Percentiles rank a stretch among this genome's conserved stretches.
These are phyloP conservation scores for Sebastes cheni DNA, from an alignment of 2,797 vertebrate species.

Conservation along the genomic window DNA sequence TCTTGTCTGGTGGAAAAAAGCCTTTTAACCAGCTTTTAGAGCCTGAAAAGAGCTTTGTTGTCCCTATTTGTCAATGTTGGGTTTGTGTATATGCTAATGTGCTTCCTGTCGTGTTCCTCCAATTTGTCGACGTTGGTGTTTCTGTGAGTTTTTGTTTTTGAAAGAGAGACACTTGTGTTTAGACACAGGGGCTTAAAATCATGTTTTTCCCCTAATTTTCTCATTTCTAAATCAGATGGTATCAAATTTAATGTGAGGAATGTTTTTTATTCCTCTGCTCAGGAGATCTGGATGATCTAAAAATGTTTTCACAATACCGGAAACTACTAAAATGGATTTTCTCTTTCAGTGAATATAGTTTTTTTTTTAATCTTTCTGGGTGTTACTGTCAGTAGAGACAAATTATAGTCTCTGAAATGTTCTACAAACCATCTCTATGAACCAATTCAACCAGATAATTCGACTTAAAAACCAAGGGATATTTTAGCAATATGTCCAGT, in stretches of 20 bases:
- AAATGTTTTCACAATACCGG: background rate
- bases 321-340: background rate
- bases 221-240: background rate
- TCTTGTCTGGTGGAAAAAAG: background rate
- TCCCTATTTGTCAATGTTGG: background rate
- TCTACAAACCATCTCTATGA: constrained; percentile 3
- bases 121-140: background rate
- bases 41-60: background rate
- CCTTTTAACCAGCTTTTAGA: background rate
- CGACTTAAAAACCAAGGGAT: background rate
- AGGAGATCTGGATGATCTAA: background rate
- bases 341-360: background rate
- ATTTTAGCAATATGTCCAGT: background rate
- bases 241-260: background rate
- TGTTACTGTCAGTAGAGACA: background rate
- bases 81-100: background rate
- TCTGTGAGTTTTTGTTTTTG: background rate
- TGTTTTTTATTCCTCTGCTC: background rate
- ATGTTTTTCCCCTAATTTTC: background rate
- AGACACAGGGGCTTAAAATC: background rate
- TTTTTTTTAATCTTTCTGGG: background rate
- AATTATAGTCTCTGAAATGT: background rate
- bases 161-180: background rate
- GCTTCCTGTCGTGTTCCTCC: background rate
- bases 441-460: constrained; percentile 5